These are phyloP conservation scores for Onychomys arenicola DNA, from an alignment of 2,797 vertebrate genomes.

Conservation along the genomic window DNA sequence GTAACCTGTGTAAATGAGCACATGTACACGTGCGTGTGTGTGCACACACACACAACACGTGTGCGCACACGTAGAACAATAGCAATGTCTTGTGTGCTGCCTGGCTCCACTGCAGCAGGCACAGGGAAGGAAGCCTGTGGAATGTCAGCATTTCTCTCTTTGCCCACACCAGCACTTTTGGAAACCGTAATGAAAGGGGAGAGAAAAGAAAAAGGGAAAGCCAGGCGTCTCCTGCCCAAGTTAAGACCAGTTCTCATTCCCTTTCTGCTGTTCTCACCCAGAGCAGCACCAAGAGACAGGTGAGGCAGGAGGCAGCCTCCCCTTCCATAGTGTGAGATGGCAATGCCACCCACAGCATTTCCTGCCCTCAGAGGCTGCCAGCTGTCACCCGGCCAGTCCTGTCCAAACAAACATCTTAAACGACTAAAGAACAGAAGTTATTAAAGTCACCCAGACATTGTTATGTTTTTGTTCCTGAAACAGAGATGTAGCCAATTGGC, in stretches of 20 bases:
- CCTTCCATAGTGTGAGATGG: not conserved
- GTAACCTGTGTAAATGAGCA: not conserved
- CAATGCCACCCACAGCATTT: not conserved
- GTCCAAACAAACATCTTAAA: not conserved
- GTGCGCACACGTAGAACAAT: not conserved
- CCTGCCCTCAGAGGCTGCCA: not conserved
- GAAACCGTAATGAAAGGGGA: constrained; percentile 25
- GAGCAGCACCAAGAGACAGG: not conserved
- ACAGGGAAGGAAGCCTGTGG: not conserved
- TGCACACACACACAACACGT: not conserved
- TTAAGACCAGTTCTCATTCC: not conserved
- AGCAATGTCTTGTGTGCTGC: not conserved
- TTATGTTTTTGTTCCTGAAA: not conserved
- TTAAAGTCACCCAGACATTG: not conserved
- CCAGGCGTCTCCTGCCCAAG: not conserved
- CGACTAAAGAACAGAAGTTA: not conserved
- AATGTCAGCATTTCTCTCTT: not conserved
- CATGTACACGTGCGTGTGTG: no score
- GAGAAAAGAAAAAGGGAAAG: not conserved
- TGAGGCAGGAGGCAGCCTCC: not conserved
- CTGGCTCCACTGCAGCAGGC: no score
- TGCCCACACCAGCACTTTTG: not conserved
- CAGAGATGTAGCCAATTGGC: not conserved
- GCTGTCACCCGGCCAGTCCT: not conserved
- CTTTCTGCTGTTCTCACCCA: not conserved